These are phyloP conservation scores for Pomacea canaliculata DNA, from an alignment of 2,888 invertebrate species.

Conservation along the genomic window DNA sequence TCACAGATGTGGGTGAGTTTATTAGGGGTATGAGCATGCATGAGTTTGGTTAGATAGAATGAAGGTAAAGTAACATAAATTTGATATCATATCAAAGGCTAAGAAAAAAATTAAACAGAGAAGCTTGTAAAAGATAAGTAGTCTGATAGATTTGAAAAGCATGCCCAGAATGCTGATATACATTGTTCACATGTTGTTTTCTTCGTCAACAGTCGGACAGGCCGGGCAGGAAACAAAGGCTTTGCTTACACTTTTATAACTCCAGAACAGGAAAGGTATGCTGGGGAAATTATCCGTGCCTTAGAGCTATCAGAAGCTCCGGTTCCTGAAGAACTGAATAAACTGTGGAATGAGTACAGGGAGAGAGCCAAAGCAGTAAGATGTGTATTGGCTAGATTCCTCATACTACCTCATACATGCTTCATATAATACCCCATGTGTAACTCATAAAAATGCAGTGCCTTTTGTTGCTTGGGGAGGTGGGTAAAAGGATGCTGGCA, in stretches of 20 bases:
- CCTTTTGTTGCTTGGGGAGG: no score
- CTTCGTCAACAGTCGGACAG: slow-evolving; percentile 71
- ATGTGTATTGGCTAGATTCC: slow-evolving; percentile 23
- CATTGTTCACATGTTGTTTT: not conserved
- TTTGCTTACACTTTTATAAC: slow-evolving; percentile 97
- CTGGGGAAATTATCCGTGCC: slow-evolving; percentile 93
- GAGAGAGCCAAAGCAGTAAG: slow-evolving; percentile 89
- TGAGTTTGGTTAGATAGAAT: no score
- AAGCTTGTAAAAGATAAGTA: no score
- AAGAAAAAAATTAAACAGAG: no score
- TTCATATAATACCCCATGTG: no score
- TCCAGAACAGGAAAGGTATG: slow-evolving; percentile 91
- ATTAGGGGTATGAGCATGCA: not conserved
- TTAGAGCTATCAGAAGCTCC: slow-evolving; percentile 85
- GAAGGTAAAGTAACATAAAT: no score
- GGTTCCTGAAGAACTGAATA: slow-evolving; percentile 83
- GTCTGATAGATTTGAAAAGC: no score
- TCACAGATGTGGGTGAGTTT: slow-evolving; percentile 85
- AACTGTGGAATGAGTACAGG: slow-evolving; percentile 81
- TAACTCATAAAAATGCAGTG: not conserved
- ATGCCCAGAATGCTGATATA: no score
- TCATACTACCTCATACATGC: no score
- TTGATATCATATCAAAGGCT: no score
- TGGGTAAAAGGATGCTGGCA: not conserved
- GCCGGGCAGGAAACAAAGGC: slow-evolving; percentile 90